These are phyloP conservation scores for Manis javanica DNA, from an alignment of 2,797 vertebrate genomes.

Conservation along the genomic window DNA sequence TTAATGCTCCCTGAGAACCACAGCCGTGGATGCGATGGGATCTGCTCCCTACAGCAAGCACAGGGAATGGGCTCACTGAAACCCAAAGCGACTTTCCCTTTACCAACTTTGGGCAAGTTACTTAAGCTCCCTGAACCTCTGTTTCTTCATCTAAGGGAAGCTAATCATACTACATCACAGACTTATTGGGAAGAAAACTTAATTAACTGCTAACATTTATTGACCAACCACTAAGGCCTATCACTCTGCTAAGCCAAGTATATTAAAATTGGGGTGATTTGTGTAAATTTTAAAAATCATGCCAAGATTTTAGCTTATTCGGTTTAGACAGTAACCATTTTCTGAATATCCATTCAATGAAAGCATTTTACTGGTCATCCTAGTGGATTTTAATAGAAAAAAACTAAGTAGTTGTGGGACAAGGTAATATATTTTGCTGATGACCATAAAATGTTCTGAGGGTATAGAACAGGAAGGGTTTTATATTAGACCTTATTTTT, in stretches of 20 bases:
- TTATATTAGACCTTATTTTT: neutral
- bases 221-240: neutral
- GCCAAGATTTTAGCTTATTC: neutral
- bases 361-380: neutral
- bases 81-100: neutral
- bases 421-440: neutral
- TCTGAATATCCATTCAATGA: neutral
- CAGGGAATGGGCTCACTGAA: neutral
- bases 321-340: neutral
- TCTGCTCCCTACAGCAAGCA: neutral
- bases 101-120: neutral
- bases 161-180: neutral
- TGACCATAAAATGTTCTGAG: neutral
- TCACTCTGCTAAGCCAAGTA: neutral
- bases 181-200: neutral
- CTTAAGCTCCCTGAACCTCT: neutral
- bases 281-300: neutral
- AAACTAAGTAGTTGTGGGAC: neutral
- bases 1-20: neutral
- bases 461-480: neutral
- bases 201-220: neutral
- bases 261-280: neutral
- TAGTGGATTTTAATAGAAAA: neutral
- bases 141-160: neutral
- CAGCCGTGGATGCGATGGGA: neutral